Evolutionary conservation across 2,888 invertebrate species (phyloP).

Genomic region (Ophonus ardosiacus): DNA sequence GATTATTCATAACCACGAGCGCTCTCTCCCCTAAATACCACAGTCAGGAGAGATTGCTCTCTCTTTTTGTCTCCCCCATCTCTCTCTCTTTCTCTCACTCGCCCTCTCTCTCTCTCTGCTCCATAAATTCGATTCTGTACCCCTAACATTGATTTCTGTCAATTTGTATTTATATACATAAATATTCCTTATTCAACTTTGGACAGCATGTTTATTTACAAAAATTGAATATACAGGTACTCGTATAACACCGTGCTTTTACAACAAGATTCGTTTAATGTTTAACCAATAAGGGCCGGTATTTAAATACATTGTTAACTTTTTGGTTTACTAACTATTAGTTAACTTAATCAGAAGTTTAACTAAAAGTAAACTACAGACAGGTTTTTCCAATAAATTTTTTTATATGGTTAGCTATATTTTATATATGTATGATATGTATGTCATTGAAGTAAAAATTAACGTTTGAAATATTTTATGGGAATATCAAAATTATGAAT

Average conservation of each 20-base stretch:
- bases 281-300: too few species aligned
- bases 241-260: not conserved
- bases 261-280: too few species aligned
- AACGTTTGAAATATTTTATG: too few species aligned
- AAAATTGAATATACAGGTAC: not conserved
- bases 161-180: not conserved
- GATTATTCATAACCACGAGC: slow-evolving; percentile 53
- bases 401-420: too few species aligned
- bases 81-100: not conserved
- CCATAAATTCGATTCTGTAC: slow-evolving; percentile 36
- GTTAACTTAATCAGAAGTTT: too few species aligned
- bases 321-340: too few species aligned
- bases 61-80: not conserved
- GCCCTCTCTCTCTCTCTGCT: not conserved
- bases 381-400: too few species aligned
- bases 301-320: too few species aligned
- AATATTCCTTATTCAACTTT: not conserved
- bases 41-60: slow-evolving; percentile 5
- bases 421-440: too few species aligned
- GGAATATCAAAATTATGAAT: too few species aligned
- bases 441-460: too few species aligned
- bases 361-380: too few species aligned
- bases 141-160: slow-evolving; percentile 41
- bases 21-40: slow-evolving; percentile 23
- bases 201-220: not conserved